Evolutionary conservation across 2,113 vertebrate species (phyloP), one percentile per base, ranked within the genome.

Genomic region (Salvelinus sp.): DNA sequence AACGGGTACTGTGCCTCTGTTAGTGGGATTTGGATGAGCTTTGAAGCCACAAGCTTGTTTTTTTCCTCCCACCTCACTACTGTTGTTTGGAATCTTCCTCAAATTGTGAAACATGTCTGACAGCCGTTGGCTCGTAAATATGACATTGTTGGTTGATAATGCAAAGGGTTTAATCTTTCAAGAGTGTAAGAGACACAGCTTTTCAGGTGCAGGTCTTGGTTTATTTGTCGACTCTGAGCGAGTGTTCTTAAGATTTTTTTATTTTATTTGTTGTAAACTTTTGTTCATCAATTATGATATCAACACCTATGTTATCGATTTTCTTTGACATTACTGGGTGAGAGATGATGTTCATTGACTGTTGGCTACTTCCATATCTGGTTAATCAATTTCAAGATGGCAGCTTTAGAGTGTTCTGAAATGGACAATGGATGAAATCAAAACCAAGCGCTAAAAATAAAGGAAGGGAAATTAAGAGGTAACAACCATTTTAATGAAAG

Each of bases 111-210:
- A 57, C 72, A 18, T 14, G n/a, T 67, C 67, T 25, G 25, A 25
- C 25, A 25, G 25, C 25, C 25, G 25, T 25, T 79, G 50, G 44
- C 78, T 79, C 78, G 70, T 75, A 69, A 79, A 75, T 75, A 75
- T 79, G 75, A 54, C 69, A 79, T 65, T 70, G 68, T 70, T 70
- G 70, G 73, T 71, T 69, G 78, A 44, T 75, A 79, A 79, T 79
- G 68, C 33, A 25, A 64, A 70, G 25, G 7, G 30, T 20, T 79
- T 75, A 74, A n/a, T 60, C 57, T 69, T 67, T 69, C 47, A 13
- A 58, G 69, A 71, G 69, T 71, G 75, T 62, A 63, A 70, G 63
- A 54, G 27, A 28, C 48, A 74, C 13, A 50, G 18, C 65, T 48
- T 69, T 7, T 30, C 64, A 44, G 28, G 47, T 64, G 30, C 38